Conservation (phyloP, 2,888 invertebrate species). For the Phortica magna region DNA sequence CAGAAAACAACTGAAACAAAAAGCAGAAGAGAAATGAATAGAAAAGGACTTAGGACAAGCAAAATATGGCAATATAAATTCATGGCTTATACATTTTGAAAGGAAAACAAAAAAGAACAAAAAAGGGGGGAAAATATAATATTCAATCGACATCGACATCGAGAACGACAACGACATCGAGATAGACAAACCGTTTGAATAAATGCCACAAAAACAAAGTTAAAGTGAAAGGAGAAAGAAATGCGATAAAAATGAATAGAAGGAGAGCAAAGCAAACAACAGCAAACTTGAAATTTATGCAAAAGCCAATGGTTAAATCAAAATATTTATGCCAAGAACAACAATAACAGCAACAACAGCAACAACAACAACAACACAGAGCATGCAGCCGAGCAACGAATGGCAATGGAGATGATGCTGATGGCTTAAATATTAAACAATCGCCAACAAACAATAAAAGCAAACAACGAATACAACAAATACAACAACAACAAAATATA, state of each 20-base stretch:
- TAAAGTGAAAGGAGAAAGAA: neutral
- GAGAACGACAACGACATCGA: neutral
- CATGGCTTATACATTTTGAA: conserved; percentile 61
- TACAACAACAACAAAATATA: too few relatives aligned
- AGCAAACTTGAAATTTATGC: conserved; percentile 22
- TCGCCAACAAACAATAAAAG: too few relatives aligned
- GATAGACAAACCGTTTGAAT: neutral
- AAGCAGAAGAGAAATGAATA: neutral
- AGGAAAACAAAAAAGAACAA: neutral
- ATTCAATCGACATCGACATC: neutral
- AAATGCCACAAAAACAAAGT: neutral
- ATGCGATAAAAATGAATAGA: neutral
- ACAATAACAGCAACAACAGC: too few relatives aligned
- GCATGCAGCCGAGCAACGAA: too few relatives aligned
- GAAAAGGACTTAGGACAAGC: conserved; percentile 47
- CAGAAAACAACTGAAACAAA: neutral
- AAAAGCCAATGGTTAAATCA: neutral
- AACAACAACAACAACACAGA: too few relatives aligned
- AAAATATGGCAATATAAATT: conserved; percentile 71
- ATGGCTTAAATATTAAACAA: too few relatives aligned
- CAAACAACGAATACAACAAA: too few relatives aligned
- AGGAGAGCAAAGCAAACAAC: neutral
- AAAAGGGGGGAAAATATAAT: neutral
- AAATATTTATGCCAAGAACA: conserved; percentile 8
- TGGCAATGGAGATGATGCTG: too few relatives aligned